Percentiles rank a stretch among this genome's conserved stretches.
Evolutionary conservation across 1,140 invertebrate genomes (phyloP).

Genomic region (Olivierus martensii): DNA sequence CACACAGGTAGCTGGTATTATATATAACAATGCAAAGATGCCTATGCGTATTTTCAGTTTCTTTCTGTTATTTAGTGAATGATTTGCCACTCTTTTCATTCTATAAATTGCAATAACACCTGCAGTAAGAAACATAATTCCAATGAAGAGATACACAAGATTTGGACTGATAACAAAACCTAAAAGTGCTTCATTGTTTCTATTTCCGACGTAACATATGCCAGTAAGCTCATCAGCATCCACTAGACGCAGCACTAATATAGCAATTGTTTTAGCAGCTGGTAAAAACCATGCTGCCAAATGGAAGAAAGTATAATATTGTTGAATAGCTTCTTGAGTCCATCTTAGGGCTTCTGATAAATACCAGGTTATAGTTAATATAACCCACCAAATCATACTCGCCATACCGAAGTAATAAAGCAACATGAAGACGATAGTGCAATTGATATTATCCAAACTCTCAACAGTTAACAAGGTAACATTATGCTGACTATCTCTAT

Average conservation of each 20-base stretch:
- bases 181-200: constrained; percentile 55
- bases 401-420: constrained; percentile 91
- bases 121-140: constrained; percentile 26
- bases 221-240: constrained; percentile 49
- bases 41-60: constrained; percentile 40
- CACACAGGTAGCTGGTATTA: constrained; percentile 38
- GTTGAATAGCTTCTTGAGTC: constrained; percentile 87
- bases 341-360: constrained; percentile 82
- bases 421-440: constrained; percentile 70
- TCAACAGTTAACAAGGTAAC: constrained; percentile 53
- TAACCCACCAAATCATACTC: constrained; percentile 84
- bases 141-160: constrained; percentile 36
- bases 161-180: constrained; percentile 75
- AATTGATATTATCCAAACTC: constrained; percentile 72
- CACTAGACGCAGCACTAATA: constrained; percentile 60
- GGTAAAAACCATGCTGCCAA: constrained; percentile 77
- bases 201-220: constrained; percentile 53
- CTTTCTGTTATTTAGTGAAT: constrained; percentile 10
- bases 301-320: constrained; percentile 86
- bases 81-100: not conserved
- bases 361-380: constrained; percentile 86
- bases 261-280: constrained; percentile 66
- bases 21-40: constrained; percentile 40
- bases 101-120: constrained; percentile 27
- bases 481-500: constrained; percentile 43